Percentiles rank a stretch among this genome's conserved stretches.
These are phyloP conservation scores for Heliocidaris tuberculata DNA, from an alignment of 35 echinoderm and acorn worm genomes.

Conservation along the genomic window DNA sequence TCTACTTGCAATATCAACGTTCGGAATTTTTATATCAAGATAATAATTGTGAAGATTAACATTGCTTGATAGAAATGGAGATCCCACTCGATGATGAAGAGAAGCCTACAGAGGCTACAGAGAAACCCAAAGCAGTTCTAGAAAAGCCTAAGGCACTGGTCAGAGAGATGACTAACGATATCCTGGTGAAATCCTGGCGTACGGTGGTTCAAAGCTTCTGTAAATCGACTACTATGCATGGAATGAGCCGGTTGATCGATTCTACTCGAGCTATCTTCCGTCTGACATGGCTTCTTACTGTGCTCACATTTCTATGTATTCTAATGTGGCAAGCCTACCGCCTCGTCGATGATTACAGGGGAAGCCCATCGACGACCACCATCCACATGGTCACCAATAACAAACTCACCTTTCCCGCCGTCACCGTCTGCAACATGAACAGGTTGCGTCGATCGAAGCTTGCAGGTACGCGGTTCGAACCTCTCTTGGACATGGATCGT, in stretches of 20 bases:
- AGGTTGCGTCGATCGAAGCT: constrained; percentile 62
- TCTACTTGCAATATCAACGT: no score
- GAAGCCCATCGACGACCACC: constrained; percentile 65
- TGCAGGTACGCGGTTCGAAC: constrained; percentile 65
- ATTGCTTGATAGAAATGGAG: background rate
- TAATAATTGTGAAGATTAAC: no score
- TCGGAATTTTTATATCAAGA: no score
- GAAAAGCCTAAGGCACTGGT: background rate
- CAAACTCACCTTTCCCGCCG: constrained; percentile 71
- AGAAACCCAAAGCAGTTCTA: background rate
- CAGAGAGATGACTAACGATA: constrained; percentile 5
- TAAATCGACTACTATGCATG: constrained; percentile 36
- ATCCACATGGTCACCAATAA: constrained; percentile 68
- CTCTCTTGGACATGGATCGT: constrained; percentile 59
- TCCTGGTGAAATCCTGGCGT: constrained; percentile 40
- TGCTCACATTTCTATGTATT: background rate
- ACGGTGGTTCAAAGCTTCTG: constrained; percentile 30
- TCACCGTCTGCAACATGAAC: constrained; percentile 94
- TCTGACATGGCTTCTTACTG: constrained; percentile 21
- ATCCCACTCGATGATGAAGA: background rate
- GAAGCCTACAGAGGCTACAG: background rate
- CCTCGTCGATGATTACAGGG: constrained; percentile 56
- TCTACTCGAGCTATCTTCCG: background rate
- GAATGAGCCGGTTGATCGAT: constrained; percentile 4
- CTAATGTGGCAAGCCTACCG: constrained; percentile 50